Evolutionary conservation across 2,888 invertebrate genomes (phyloP).

Genomic region (Sesia apiformis): DNA sequence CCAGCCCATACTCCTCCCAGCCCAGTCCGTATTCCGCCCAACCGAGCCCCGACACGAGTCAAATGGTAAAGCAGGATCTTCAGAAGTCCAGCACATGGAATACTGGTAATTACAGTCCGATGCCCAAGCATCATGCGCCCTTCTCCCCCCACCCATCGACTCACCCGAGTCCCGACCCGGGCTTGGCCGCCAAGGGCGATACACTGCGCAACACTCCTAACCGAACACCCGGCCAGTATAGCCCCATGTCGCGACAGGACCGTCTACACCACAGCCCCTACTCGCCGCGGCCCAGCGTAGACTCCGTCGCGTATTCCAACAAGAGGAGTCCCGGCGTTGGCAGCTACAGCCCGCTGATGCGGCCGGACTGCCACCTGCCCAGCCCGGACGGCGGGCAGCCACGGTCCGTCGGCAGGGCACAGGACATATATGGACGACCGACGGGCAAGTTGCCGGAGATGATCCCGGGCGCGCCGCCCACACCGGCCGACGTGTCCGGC

Average conservation of each 20-base stretch:
- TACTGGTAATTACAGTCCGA: conserved; percentile 59
- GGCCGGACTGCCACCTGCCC: conserved; percentile 53
- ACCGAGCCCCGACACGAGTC: conserved; percentile 65
- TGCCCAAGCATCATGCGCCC: conserved; percentile 63
- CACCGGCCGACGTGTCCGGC: conserved; percentile 29
- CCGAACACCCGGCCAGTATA: conserved; percentile 60
- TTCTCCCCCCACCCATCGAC: conserved; percentile 63
- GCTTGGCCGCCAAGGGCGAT: conserved; percentile 47
- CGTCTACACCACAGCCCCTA: conserved; percentile 56
- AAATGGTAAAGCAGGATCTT: conserved; percentile 55
- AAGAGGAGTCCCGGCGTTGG: conserved; percentile 61
- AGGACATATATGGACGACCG: conserved; percentile 41
- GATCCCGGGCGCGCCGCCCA: conserved; percentile 29
- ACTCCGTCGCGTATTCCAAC: conserved; percentile 37
- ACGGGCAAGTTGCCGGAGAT: conserved; percentile 40
- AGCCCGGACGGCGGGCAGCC: conserved; percentile 47
- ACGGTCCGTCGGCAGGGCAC: conserved; percentile 25
- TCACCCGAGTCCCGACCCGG: conserved; percentile 60
- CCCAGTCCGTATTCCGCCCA: conserved; percentile 65
- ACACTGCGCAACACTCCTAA: conserved; percentile 37
- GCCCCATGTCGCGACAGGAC: conserved; percentile 63
- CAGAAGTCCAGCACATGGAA: conserved; percentile 62
- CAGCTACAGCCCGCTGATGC: conserved; percentile 59
- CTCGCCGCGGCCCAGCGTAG: conserved; percentile 59
- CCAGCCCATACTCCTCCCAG: conserved; percentile 64